A percentile compares a stretch with the other conserved stretches of the same genome.
phyloP scores from a whole-genome alignment of 2,113 vertebrate genomes.

The Cinclus cinclus region DNA sequence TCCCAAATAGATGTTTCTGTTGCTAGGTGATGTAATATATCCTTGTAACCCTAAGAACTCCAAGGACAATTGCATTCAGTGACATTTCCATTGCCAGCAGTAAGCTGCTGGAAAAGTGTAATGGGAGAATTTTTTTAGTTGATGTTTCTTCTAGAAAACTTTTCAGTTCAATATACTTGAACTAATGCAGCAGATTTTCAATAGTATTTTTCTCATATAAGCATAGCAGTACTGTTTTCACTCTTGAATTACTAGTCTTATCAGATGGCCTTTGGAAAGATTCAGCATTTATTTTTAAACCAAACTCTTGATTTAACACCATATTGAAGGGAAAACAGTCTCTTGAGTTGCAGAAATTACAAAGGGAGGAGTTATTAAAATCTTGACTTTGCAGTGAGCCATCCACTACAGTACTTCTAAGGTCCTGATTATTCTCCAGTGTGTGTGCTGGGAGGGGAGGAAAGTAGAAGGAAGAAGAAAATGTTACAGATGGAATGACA shows the following conservation, averaged over 20 bases:
- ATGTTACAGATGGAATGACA: background rate
- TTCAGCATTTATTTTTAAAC: constrained; percentile 34
- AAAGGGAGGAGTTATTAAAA: background rate
- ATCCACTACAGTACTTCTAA: background rate
- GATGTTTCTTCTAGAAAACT: background rate
- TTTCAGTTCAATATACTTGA: background rate
- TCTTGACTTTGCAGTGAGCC: background rate
- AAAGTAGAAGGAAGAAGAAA: background rate
- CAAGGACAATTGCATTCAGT: background rate
- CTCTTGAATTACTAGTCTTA: background rate
- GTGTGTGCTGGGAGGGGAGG: background rate
- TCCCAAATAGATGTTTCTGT: constrained; percentile 28
- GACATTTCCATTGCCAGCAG: background rate
- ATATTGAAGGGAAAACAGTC: background rate
- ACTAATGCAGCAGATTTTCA: background rate
- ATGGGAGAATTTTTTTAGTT: background rate
- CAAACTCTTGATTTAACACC: background rate
- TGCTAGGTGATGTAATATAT: constrained; percentile 56
- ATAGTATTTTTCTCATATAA: background rate
- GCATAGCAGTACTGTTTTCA: background rate
- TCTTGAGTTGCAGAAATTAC: constrained; percentile 32
- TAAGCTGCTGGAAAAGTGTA: background rate
- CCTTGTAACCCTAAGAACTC: background rate
- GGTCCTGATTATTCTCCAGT: background rate
- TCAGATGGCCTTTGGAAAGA: constrained; percentile 38